Base-by-base conservation (phyloP, 2,113 vertebrate genomes). In the Antigone vipio region DNA sequence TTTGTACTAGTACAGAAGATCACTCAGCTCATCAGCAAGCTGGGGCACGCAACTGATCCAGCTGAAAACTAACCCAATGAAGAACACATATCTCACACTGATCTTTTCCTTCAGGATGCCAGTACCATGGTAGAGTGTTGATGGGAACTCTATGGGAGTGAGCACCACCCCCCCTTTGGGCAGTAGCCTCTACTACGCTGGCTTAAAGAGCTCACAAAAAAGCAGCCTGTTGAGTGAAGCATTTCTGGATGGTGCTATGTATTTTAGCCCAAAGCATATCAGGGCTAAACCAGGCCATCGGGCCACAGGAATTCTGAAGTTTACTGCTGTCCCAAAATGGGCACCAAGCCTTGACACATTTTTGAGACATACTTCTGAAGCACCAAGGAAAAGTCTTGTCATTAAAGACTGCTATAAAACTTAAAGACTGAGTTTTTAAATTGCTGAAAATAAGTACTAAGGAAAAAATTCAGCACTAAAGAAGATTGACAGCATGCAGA, bases 121-220 rank as follows among this genome's bases (percentile, higher is more conserved):
- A 62, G 50, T 5, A 58, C 8, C 20, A 32, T 0, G 0, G 34
- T 0, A 45, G 35, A 62, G 75, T 24, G 55, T 12, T 0, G 0
- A 52, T 3, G 38, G 62, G 55, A 74, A 40, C 56, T 20, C 49
- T 15, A 26, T 5, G 9, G 47, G 44, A 75, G 24, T 1, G 3
- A 69, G 27, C 9, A 45, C 6, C 34, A 19, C 56, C 22, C 30
- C 22, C 42, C 8, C 47, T n/a, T 56, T 40, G 55, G 49, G 55
- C 12, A 47, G 34, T 75, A 55, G 58, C n/a, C 40, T 44, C 13
- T 67, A 14, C 59, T 16, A 14, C 1, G 1, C 11, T 34, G 40
- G 20, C 56, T 52, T 63, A 58, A n/a, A 62, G 20, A 44, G 32
- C 49, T 30, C 17, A 52, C 75, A 69, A 16, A 55, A 52, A 5